These are phyloP conservation scores for Hydrotaea diabolus DNA, from an alignment of 2,888 invertebrate genomes.

Conservation along the genomic window DNA sequence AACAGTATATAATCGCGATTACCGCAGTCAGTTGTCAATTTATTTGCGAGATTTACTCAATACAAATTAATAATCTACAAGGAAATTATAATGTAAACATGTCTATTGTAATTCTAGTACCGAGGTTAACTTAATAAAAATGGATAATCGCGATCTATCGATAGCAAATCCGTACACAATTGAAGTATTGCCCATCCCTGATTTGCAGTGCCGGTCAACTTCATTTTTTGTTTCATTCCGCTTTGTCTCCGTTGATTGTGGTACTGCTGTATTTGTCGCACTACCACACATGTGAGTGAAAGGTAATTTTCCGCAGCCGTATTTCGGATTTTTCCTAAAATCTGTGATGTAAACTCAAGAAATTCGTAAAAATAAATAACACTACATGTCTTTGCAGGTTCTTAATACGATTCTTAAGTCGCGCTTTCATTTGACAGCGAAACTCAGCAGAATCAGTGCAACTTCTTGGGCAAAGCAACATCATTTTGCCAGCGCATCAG, in stretches of 20 bases:
- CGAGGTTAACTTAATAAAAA: too few species aligned
- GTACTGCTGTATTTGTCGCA: not conserved
- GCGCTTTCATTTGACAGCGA: conserved; percentile 61
- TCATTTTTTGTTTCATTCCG: not conserved
- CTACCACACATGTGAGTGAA: conserved; percentile 46
- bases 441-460: conserved; percentile 36
- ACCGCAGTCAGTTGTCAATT: too few species aligned
- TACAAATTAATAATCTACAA: too few species aligned
- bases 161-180: too few species aligned
- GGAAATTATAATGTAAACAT: too few species aligned
- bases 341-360: conserved; percentile 50
- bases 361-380: conserved; percentile 61
- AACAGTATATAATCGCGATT: too few species aligned
- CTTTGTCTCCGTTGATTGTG: not conserved
- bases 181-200: conserved; percentile 24
- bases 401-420: conserved; percentile 71
- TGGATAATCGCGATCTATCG: too few species aligned
- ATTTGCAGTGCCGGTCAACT: not conserved
- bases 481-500: conserved; percentile 63
- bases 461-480: conserved; percentile 56
- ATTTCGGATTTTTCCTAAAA: not conserved
- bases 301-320: conserved; percentile 46
- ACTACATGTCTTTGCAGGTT: conserved; percentile 76
- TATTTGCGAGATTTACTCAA: too few species aligned
- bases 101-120: too few species aligned